Percentiles rank a stretch among this genome's conserved stretches.
Conservation (phyloP, 2,113 vertebrate species). For the Tragelaphus scriptus region DNA sequence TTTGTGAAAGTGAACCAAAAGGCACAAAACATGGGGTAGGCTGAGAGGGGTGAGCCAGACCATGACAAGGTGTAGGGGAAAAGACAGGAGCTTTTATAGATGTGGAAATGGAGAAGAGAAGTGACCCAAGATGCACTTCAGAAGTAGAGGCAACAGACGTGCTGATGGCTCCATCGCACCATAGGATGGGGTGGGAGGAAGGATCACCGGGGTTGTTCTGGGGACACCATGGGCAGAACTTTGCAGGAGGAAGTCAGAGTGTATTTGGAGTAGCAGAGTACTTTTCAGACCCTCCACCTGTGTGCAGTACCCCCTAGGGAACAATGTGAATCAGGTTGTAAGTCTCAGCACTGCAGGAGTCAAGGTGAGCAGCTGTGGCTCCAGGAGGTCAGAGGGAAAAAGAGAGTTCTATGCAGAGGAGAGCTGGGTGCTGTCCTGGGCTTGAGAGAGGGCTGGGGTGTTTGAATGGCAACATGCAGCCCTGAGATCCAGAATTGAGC, state of each 20-base stretch:
- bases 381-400: not conserved
- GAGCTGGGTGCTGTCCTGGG: not conserved
- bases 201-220: rapidly evolving
- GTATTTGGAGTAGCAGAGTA: not conserved
- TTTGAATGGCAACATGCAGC: rapidly evolving
- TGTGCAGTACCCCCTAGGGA: not conserved
- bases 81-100: not conserved
- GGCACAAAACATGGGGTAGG: not conserved
- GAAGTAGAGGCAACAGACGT: not conserved
- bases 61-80: rapidly evolving
- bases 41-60: not conserved
- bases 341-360: not conserved
- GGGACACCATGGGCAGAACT: not conserved
- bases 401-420: too few relatives aligned
- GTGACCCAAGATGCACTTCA: rapidly evolving
- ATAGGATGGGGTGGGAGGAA: not conserved
- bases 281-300: rapidly evolving
- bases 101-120: not conserved
- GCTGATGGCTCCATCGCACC: rapidly evolving
- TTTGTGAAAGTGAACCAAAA: not conserved
- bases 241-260: not conserved
- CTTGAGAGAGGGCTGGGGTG: not conserved
- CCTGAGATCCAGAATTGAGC: not conserved
- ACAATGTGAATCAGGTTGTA: rapidly evolving
- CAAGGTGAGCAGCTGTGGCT: not conserved